Conservation (phyloP, 2,113 vertebrate species). For the Brevimyrus niger region DNA sequence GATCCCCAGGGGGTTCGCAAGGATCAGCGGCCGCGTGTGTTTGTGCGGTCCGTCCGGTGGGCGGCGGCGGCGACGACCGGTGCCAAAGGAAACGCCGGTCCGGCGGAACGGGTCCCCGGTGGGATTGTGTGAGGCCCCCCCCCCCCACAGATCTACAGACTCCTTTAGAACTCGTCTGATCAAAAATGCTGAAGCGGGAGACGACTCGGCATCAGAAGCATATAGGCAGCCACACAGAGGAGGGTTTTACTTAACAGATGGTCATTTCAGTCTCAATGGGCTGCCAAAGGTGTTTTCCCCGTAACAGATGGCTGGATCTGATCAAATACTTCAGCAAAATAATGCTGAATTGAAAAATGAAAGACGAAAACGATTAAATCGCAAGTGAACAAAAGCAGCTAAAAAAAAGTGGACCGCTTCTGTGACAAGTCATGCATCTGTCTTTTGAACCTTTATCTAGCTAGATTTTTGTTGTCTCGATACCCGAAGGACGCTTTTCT, state of each 20-base stretch:
- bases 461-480: not conserved
- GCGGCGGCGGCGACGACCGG: not conserved
- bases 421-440: not conserved
- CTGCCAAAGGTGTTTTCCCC: not conserved
- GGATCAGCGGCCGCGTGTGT: not conserved
- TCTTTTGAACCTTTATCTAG: not conserved
- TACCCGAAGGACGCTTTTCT: not conserved
- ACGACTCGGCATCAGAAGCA: not conserved
- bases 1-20: not conserved
- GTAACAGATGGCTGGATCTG: conserved; percentile 3
- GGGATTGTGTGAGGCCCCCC: not conserved
- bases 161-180: not conserved
- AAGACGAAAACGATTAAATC: not conserved
- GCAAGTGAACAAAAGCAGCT: not conserved
- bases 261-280: not conserved
- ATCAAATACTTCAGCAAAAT: not conserved
- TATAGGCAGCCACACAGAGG: not conserved
- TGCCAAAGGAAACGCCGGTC: not conserved
- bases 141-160: not conserved
- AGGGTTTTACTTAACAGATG: conserved; percentile 8
- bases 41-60: not conserved
- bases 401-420: not conserved
- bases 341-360: conserved; percentile 1
- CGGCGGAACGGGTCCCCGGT: not conserved
- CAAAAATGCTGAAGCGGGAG: not conserved